Percentiles rank a stretch among this genome's conserved stretches.
Conservation (phyloP, 2,797 vertebrate genomes). For the Gila robusta region DNA sequence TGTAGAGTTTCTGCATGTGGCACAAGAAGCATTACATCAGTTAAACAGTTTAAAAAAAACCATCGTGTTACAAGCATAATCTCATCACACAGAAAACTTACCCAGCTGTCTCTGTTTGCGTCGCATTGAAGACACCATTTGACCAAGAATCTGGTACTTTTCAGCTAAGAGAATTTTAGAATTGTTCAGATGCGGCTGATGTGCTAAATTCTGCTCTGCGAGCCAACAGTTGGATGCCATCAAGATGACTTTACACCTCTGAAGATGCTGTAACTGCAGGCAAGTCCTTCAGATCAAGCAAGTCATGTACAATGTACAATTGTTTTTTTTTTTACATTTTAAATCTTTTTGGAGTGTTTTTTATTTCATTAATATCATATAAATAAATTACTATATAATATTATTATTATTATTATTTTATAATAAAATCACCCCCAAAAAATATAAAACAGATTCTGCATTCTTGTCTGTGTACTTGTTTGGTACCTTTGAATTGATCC, state of each 20-base stretch:
- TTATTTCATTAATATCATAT: background rate
- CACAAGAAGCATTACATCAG: background rate
- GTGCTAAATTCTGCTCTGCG: slow-evolving; percentile 65
- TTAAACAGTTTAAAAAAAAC: background rate
- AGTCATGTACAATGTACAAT: background rate
- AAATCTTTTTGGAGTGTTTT: background rate
- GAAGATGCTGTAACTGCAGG: slow-evolving; percentile 66
- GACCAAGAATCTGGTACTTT: slow-evolving; percentile 67
- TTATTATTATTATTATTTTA: background rate
- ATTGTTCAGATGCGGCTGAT: slow-evolving; percentile 63
- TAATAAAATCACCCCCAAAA: background rate
- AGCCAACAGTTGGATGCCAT: slow-evolving; percentile 64
- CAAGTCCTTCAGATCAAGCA: background rate
- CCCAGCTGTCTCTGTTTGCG: slow-evolving; percentile 67
- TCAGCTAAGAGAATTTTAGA: slow-evolving; percentile 65
- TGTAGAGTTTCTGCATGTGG: slow-evolving; percentile 31
- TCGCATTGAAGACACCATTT: slow-evolving; percentile 56
- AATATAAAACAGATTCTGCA: background rate
- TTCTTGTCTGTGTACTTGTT: background rate
- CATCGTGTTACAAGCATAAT: background rate
- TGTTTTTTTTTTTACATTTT: no score
- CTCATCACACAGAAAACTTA: slow-evolving; percentile 47
- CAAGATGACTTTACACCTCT: slow-evolving; percentile 55
- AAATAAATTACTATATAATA: background rate
- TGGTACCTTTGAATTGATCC: slow-evolving; percentile 66